Conservation (phyloP, 2,797 vertebrate genomes). For the Spinibarbus caldwelli region DNA sequence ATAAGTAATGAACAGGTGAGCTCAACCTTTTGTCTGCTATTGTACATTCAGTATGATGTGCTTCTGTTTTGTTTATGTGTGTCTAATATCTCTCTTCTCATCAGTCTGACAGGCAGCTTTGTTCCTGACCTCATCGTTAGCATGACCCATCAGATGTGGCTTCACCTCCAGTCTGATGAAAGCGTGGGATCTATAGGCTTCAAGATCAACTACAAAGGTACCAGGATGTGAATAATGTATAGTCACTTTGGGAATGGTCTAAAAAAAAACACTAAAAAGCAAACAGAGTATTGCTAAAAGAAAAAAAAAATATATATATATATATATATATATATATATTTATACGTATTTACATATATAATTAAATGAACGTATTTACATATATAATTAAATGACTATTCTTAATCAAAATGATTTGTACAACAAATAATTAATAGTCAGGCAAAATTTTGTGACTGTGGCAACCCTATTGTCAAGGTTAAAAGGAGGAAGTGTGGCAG, state of each 20-base stretch:
- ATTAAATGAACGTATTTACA: not conserved
- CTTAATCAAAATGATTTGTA: not conserved
- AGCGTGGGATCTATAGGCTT: slow-evolving; percentile 98
- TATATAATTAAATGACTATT: not conserved
- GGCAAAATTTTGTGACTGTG: not conserved
- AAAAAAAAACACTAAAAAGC: not conserved
- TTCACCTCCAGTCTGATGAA: slow-evolving; percentile 98
- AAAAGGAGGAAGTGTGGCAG: slow-evolving; percentile 4
- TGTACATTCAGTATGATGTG: not conserved
- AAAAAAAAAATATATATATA: not conserved
- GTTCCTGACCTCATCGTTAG: slow-evolving; percentile 98
- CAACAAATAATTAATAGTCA: not conserved
- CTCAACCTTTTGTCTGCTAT: not conserved
- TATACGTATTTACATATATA: too few species aligned
- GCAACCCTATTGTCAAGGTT: slow-evolving; percentile 23
- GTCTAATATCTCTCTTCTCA: slow-evolving; percentile 41
- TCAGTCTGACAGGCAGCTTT: slow-evolving; percentile 95
- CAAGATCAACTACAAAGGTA: slow-evolving; percentile 99
- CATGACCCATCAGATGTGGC: slow-evolving; percentile 98
- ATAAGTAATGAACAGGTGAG: not conserved
- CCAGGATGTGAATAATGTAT: slow-evolving; percentile 4
- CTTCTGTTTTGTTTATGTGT: not conserved
- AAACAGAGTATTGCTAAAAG: not conserved
- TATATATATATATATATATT: too few species aligned
- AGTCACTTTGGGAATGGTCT: not conserved